These are phyloP conservation scores for Misgurnus anguillicaudatus DNA, from an alignment of 2,113 vertebrate genomes.

Conservation along the genomic window DNA sequence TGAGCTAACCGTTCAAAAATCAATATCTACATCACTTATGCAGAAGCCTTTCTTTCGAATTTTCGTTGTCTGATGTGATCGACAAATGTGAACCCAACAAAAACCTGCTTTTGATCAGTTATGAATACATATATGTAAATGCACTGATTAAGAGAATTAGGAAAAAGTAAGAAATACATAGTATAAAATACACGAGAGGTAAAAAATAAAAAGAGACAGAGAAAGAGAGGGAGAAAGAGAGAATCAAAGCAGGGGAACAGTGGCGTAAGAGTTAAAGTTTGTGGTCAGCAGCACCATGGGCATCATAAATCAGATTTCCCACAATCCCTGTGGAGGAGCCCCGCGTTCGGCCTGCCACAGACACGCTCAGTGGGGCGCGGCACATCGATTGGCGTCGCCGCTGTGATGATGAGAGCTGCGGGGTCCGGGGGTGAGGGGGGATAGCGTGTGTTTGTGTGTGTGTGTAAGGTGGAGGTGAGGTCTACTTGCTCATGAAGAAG, in stretches of 20 bases:
- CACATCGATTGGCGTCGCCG: constrained; percentile 79
- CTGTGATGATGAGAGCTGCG: constrained; percentile 74
- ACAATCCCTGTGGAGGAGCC: constrained; percentile 78
- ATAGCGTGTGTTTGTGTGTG: constrained; percentile 33
- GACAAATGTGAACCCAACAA: too few relatives aligned
- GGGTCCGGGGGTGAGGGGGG: constrained; percentile 66
- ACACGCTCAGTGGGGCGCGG: constrained; percentile 78
- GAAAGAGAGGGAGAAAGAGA: constrained; percentile 11
- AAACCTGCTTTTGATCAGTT: too few relatives aligned
- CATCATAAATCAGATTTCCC: constrained; percentile 84
- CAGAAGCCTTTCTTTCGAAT: too few relatives aligned
- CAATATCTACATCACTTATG: too few relatives aligned
- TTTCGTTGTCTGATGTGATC: too few relatives aligned
- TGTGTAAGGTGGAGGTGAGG: constrained; percentile 10
- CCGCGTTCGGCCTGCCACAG: constrained; percentile 70
- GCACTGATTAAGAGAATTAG: too few relatives aligned
- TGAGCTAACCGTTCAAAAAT: too few relatives aligned
- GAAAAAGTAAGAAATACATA: background rate
- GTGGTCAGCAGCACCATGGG: constrained; percentile 78
- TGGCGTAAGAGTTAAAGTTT: constrained; percentile 63
- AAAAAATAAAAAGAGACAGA: constrained; percentile 26
- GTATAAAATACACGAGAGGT: background rate
- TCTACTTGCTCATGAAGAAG: constrained; percentile 52
- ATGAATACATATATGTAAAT: too few relatives aligned
- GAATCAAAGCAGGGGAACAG: constrained; percentile 39